Percentiles rank a stretch among this genome's conserved stretches.
Evolutionary conservation across 64 coral and sea anemone species (phyloP).

Genomic region (Pocillopora verrucosa): DNA sequence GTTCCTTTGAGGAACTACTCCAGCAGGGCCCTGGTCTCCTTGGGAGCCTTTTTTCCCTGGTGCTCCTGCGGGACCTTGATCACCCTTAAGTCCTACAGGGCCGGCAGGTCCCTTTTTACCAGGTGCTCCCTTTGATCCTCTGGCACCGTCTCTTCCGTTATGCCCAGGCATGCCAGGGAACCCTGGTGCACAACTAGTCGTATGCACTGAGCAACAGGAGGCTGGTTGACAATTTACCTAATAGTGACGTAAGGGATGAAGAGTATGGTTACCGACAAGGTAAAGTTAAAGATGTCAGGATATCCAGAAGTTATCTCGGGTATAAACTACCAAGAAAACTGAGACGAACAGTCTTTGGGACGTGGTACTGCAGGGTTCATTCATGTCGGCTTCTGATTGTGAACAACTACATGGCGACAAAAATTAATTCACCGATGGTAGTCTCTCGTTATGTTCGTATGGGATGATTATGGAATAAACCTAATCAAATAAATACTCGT

Average conservation of each 20-base stretch:
- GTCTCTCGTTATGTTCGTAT: too few relatives aligned
- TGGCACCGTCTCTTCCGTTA: constrained; percentile 9
- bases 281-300: neutral
- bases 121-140: neutral
- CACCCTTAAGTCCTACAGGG: neutral
- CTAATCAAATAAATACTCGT: neutral
- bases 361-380: too few relatives aligned
- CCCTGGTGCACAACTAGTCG: neutral
- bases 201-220: neutral
- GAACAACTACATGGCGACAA: too few relatives aligned
- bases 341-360: too few relatives aligned
- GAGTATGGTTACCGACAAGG: neutral
- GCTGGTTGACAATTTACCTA: neutral
- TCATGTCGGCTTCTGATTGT: too few relatives aligned
- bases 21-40: neutral
- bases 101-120: neutral
- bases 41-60: neutral
- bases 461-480: too few relatives aligned
- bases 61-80: neutral
- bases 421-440: too few relatives aligned
- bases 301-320: neutral
- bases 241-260: neutral
- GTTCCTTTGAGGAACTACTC: neutral
- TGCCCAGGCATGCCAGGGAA: constrained; percentile 5
- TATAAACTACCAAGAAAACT: neutral